These are phyloP conservation scores for Petromus typicus DNA, from an alignment of 2,113 vertebrate genomes.

Conservation along the genomic window DNA sequence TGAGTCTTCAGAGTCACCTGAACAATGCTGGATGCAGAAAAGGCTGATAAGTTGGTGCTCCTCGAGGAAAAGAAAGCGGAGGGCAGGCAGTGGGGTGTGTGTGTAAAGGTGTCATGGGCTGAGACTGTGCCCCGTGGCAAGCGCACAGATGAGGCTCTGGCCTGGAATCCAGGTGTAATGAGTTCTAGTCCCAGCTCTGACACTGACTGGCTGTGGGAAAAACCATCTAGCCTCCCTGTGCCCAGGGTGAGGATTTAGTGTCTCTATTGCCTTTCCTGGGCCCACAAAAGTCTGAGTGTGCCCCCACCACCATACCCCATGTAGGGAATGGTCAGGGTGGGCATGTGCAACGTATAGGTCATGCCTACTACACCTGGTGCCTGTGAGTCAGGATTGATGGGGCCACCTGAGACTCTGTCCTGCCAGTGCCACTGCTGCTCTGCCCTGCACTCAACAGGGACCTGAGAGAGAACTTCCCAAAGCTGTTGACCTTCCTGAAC, in stretches of 20 bases:
- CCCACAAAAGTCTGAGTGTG: neutral
- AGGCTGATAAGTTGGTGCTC: neutral
- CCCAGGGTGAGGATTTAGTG: neutral
- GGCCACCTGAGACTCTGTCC: fast-evolving
- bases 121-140: neutral
- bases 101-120: fast-evolving
- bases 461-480: neutral
- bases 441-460: neutral
- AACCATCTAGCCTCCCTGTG: neutral
- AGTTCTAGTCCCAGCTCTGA: neutral
- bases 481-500: neutral
- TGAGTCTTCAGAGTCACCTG: neutral
- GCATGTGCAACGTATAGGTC: neutral
- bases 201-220: neutral
- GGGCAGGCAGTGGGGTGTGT: fast-evolving
- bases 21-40: neutral
- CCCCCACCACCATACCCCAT: too few species aligned
- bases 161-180: neutral
- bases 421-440: neutral
- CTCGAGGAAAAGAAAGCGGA: neutral
- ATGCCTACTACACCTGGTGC: neutral
- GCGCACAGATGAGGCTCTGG: neutral
- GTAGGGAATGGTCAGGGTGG: neutral
- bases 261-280: neutral
- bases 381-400: neutral